Evolutionary conservation across 2,113 vertebrate genomes (phyloP), one percentile per base, ranked within the genome.

Genomic region (Festucalex cinctus): DNA sequence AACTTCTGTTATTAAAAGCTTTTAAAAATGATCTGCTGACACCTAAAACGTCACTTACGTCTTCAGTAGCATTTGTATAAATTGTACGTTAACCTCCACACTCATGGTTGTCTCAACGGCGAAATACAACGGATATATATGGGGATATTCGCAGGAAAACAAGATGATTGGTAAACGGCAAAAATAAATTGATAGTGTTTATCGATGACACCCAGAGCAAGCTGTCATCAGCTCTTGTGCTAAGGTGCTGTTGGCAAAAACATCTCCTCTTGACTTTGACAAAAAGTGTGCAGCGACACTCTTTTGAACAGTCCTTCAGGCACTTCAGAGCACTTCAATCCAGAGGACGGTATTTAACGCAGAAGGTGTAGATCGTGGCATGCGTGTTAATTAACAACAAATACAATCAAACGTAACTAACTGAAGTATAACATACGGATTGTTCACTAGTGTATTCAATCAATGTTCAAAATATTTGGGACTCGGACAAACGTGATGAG

Each of bases 301-400:
- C 37, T 44, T 48, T 48, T 20, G 19, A 48, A 48, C 7, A 48
- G 46, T 48, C 19, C 7, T 20, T 48, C 46, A 48, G 46, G 46
- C 46, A 48, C 46, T 48, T 48, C 3, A 48, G 51, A 20, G 44
- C 44, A 46, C 44, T 48, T 48, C 46, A 48, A 62, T 26, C 22
- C 22, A 24, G 22, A 70, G 75, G 84, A 91, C 90, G 86, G 86
- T 88, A 2, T 75, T 77, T 6, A 57, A 83, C 80, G 67, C 69
- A 69, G 72, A 59, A 67, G 54, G 2, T 37, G 26, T 49, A 37
- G 63, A 70, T 12, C 62, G 14, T 76, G 59, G 65, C 53, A 77
- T 65, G 44, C 41, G 1, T 56, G 75, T 66, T 20, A 44, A 79
- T 37, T 32, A 70, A 62, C 51, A 73, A 35, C 2, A 76, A 68